These are phyloP conservation scores for Falco peregrinus DNA, from an alignment of 2,797 vertebrate species.

Conservation along the genomic window DNA sequence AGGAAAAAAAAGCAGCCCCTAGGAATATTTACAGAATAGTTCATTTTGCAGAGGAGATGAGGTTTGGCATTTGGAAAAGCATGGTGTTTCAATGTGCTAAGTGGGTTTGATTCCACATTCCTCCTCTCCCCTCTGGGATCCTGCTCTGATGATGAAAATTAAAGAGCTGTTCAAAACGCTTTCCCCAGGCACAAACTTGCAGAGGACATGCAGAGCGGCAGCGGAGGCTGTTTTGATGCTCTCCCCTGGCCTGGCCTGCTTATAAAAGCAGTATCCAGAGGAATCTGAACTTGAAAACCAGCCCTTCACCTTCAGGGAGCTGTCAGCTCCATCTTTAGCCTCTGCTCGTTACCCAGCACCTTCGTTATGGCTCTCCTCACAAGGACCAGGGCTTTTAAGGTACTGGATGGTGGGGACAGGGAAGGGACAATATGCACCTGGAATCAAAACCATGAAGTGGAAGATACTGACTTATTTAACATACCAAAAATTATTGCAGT, in stretches of 20 bases:
- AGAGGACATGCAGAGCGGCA: rapidly evolving
- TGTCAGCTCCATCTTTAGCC: neutral
- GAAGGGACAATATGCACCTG: neutral
- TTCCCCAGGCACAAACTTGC: neutral
- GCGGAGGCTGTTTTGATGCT: neutral
- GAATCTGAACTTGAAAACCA: neutral
- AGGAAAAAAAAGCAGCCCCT: neutral
- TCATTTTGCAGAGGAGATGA: conserved; percentile 27
- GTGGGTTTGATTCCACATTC: conserved; percentile 33
- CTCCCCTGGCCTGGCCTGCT: neutral
- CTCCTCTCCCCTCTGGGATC: neutral
- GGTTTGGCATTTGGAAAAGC: conserved; percentile 42
- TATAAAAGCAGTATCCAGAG: neutral
- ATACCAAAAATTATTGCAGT: conserved; percentile 73
- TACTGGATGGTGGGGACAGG: neutral
- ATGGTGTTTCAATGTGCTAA: conserved; percentile 18
- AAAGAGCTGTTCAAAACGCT: neutral
- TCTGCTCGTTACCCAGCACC: neutral
- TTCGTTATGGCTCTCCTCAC: neutral
- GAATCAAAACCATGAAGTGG: conserved; percentile 37
- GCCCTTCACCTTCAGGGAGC: neutral
- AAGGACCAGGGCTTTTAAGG: conserved; percentile 5
- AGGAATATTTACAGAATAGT: conserved; percentile 22
- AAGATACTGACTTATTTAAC: conserved; percentile 58
- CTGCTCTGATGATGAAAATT: neutral